Percentiles rank a stretch among this genome's conserved stretches.
Conservation (phyloP, 2,888 invertebrate species). For the Melanostoma mellinum region DNA sequence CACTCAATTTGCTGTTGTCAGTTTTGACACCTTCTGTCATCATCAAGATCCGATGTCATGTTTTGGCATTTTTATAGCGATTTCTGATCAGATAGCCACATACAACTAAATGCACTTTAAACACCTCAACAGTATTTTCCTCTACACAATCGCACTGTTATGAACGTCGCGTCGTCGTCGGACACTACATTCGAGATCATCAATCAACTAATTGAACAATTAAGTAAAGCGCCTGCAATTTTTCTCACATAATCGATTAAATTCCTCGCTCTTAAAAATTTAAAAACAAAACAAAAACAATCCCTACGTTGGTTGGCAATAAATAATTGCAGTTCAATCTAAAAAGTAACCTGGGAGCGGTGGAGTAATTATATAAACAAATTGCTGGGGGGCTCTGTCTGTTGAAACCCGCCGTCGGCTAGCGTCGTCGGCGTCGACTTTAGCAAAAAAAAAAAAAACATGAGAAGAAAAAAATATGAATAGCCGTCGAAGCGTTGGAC, state of each 20-base stretch:
- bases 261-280: not conserved
- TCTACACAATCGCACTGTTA: not conserved
- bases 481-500: too few relatives aligned
- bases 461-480: not conserved
- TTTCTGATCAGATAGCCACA: too few relatives aligned
- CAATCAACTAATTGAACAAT: slow-evolving; percentile 31
- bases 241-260: slow-evolving; percentile 8
- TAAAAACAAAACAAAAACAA: too few relatives aligned
- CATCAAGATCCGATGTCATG: too few relatives aligned
- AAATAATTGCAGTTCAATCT: too few relatives aligned
- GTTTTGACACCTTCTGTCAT: too few relatives aligned
- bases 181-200: not conserved
- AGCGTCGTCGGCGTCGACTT: not conserved
- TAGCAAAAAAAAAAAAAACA: not conserved
- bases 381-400: slow-evolving; percentile 24
- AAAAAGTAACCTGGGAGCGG: slow-evolving; percentile 6
- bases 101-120: too few relatives aligned
- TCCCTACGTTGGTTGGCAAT: too few relatives aligned
- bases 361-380: slow-evolving; percentile 31
- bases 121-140: too few relatives aligned
- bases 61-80: too few relatives aligned
- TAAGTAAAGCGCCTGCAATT: slow-evolving; percentile 30
- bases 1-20: too few relatives aligned
- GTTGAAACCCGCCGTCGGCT: not conserved
- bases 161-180: too few relatives aligned